Evolutionary conservation across 2,888 invertebrate genomes (phyloP).

Genomic region (Melinopterus prodromus): DNA sequence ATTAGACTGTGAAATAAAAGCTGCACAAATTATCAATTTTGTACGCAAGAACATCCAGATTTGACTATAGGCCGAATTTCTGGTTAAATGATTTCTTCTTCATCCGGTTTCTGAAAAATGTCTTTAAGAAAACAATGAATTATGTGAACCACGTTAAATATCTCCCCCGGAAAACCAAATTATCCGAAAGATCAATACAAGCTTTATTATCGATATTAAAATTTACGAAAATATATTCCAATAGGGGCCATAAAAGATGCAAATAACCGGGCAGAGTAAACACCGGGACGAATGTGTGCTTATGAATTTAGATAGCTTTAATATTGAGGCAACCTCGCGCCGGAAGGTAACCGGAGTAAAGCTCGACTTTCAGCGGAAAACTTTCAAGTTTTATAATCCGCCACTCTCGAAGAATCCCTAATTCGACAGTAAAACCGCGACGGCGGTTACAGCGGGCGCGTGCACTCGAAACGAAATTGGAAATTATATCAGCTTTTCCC

Average conservation of each 20-base stretch:
- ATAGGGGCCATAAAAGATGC: background rate
- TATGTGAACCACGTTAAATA: background rate
- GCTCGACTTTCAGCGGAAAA: background rate
- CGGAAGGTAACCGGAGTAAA: background rate
- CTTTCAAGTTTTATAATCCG: background rate
- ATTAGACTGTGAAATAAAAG: too few species aligned
- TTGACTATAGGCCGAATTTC: too few species aligned
- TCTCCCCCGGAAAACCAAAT: background rate
- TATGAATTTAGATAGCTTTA: background rate
- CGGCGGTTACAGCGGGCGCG: background rate
- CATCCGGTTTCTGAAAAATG: too few species aligned
- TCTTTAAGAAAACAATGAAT: too few species aligned
- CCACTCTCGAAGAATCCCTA: background rate
- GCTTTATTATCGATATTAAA: slow-evolving; percentile 4
- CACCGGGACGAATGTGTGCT: background rate
- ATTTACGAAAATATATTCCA: background rate
- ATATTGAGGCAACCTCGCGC: background rate
- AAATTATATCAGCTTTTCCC: background rate
- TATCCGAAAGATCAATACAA: background rate
- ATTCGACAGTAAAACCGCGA: background rate
- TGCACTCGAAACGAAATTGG: slow-evolving; percentile 4
- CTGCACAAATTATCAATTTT: too few species aligned
- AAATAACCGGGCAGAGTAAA: slow-evolving; percentile 4
- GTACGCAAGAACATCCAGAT: too few species aligned
- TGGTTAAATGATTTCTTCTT: too few species aligned